phyloP scores from a whole-genome alignment of 2,888 invertebrate genomes.

The Patella ulyssiponensis region DNA sequence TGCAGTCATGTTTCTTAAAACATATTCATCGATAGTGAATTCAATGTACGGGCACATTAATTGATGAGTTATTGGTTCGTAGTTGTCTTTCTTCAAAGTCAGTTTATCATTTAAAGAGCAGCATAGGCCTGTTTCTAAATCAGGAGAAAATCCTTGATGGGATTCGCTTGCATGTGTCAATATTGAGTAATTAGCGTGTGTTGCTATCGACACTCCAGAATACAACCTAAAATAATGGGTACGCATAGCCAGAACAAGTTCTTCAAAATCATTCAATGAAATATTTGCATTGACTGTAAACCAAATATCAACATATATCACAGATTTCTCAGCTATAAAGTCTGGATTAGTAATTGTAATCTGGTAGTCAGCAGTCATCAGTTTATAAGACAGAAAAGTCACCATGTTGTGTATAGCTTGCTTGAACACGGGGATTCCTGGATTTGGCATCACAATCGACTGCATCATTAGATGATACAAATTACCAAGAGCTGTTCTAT shows the following conservation, averaged over 20 bases:
- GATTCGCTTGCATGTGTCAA: too few relatives aligned
- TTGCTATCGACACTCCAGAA: too few relatives aligned
- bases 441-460: background rate
- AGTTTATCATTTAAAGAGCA: background rate
- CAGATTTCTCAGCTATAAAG: background rate
- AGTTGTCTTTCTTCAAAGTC: background rate
- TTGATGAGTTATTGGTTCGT: conserved; percentile 8
- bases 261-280: too few relatives aligned
- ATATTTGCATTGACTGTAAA: too few relatives aligned
- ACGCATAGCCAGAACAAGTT: too few relatives aligned
- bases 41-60: background rate
- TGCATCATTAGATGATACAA: background rate
- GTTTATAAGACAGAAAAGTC: background rate
- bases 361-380: background rate
- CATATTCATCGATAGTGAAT: background rate
- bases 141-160: background rate
- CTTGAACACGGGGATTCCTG: background rate
- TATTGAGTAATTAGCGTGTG: too few relatives aligned
- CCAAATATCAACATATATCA: background rate
- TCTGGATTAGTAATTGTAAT: background rate
- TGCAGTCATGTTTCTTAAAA: background rate
- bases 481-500: background rate
- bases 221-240: background rate
- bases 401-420: background rate
- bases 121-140: background rate